A percentile compares a stretch with the other conserved stretches of the same genome.
These are phyloP conservation scores for Channa maculata DNA, from an alignment of 2,113 vertebrate species.

Conservation along the genomic window DNA sequence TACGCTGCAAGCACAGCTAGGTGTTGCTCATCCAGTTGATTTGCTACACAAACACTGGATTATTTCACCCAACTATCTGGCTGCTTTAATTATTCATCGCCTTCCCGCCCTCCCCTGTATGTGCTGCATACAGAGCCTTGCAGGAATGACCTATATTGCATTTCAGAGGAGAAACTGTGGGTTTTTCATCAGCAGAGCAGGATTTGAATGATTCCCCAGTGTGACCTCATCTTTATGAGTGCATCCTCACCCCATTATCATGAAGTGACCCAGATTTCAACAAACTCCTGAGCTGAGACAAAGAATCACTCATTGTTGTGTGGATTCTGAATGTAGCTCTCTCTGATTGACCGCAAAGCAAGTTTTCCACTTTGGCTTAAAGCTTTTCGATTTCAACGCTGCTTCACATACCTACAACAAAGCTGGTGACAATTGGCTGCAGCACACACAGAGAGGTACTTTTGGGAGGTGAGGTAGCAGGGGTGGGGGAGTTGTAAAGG, in stretches of 20 bases:
- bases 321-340: slow-evolving; percentile 42
- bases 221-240: slow-evolving; percentile 64
- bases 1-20: slow-evolving; percentile 84
- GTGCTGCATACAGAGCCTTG: slow-evolving; percentile 55
- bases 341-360: slow-evolving; percentile 62
- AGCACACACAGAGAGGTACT: slow-evolving; percentile 41
- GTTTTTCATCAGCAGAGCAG: slow-evolving; percentile 46
- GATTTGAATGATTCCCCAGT: slow-evolving; percentile 62
- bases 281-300: slow-evolving; percentile 42
- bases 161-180: slow-evolving; percentile 34
- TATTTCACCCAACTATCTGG: slow-evolving; percentile 78
- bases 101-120: slow-evolving; percentile 18
- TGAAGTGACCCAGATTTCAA: slow-evolving; percentile 59
- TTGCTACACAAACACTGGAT: slow-evolving; percentile 91
- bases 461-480: slow-evolving; percentile 54
- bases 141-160: slow-evolving; percentile 73
- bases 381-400: slow-evolving; percentile 53
- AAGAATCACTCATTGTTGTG: slow-evolving; percentile 27
- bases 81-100: slow-evolving; percentile 93
- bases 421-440: slow-evolving; percentile 59
- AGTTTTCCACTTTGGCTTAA: slow-evolving; percentile 46
- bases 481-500: slow-evolving; percentile 64
- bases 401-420: slow-evolving; percentile 63
- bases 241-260: slow-evolving; percentile 64
- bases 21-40: slow-evolving; percentile 86